phyloP scores from a whole-genome alignment of 92 coral and sea anemone genomes.

The Isaurus tuberculatus region DNA sequence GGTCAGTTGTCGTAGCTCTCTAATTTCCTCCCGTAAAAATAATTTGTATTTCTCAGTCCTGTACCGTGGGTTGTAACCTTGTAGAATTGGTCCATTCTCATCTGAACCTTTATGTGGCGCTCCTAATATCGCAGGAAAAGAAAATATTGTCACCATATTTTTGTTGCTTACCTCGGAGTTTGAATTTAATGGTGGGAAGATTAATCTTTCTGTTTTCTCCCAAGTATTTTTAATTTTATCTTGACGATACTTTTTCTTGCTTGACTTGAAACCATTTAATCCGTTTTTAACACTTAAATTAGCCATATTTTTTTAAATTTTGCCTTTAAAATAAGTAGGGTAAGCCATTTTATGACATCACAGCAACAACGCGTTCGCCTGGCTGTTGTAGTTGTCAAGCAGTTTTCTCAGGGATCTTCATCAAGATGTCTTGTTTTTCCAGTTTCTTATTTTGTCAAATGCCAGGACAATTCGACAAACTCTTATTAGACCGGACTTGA shows the following conservation, averaged over 20 bases:
- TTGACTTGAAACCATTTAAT: constrained; percentile 48
- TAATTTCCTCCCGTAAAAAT: constrained; percentile 65
- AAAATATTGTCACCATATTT: neutral
- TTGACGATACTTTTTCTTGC: constrained; percentile 11
- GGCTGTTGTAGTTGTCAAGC: neutral
- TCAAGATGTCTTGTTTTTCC: neutral
- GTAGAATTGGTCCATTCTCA: neutral
- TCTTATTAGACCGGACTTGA: neutral
- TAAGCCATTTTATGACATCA: neutral
- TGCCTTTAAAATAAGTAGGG: neutral
- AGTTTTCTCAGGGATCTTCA: neutral
- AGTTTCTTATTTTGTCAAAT: constrained; percentile 1
- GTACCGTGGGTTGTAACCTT: constrained; percentile 50
- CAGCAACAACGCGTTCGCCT: neutral
- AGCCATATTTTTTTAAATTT: constrained; percentile 42
- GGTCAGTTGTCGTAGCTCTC: constrained; percentile 69
- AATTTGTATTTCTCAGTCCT: constrained; percentile 59
- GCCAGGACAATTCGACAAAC: neutral
- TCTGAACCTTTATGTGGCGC: neutral
- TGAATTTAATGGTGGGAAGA: constrained; percentile 17
- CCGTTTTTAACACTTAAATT: constrained; percentile 69
- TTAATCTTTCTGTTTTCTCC: constrained; percentile 1
- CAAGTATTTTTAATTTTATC: constrained; percentile 6
- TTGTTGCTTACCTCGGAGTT: neutral
- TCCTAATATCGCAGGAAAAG: neutral